Conservation (phyloP, 1,140 invertebrate genomes). For the Apis florea region DNA sequence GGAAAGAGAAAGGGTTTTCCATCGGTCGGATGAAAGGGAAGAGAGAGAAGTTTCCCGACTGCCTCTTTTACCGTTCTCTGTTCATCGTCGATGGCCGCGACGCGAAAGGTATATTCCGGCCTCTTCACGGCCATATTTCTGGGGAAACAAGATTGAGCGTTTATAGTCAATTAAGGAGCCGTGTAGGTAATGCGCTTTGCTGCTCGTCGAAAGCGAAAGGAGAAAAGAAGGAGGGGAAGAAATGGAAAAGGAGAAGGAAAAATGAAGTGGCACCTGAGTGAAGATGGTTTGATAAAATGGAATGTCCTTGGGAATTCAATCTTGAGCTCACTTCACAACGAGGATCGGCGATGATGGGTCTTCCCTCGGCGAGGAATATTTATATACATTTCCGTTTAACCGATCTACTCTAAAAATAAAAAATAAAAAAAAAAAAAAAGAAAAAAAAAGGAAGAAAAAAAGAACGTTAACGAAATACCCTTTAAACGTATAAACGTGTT, state of each 20-base stretch:
- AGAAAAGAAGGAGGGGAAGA: background rate
- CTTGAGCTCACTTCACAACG: slow-evolving; percentile 22
- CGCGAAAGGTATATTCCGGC: slow-evolving; percentile 44
- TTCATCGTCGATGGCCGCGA: slow-evolving; percentile 30
- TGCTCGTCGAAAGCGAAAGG: slow-evolving; percentile 44
- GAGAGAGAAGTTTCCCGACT: slow-evolving; percentile 2
- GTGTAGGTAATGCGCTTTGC: slow-evolving; percentile 60
- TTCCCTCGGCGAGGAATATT: slow-evolving; percentile 8
- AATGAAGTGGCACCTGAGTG: slow-evolving; percentile 32
- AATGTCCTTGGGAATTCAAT: slow-evolving; percentile 37
- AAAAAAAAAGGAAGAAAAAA: too few relatives aligned
- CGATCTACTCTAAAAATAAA: background rate
- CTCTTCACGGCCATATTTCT: slow-evolving; percentile 54
- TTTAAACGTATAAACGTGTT: background rate
- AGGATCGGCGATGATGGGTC: slow-evolving; percentile 4
- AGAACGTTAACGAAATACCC: slow-evolving; percentile 7
- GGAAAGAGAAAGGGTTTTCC: slow-evolving; percentile 7
- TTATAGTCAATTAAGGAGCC: slow-evolving; percentile 73
- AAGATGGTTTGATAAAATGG: slow-evolving; percentile 31
- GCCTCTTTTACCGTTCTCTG: slow-evolving; percentile 21
- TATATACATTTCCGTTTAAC: slow-evolving; percentile 1
- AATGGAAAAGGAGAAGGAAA: background rate
- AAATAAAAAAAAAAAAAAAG: too few relatives aligned
- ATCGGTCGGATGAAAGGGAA: background rate
- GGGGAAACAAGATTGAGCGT: slow-evolving; percentile 70